Base-by-base conservation (phyloP, 2,888 invertebrate species). In the Amphipyra tragopoginis region DNA sequence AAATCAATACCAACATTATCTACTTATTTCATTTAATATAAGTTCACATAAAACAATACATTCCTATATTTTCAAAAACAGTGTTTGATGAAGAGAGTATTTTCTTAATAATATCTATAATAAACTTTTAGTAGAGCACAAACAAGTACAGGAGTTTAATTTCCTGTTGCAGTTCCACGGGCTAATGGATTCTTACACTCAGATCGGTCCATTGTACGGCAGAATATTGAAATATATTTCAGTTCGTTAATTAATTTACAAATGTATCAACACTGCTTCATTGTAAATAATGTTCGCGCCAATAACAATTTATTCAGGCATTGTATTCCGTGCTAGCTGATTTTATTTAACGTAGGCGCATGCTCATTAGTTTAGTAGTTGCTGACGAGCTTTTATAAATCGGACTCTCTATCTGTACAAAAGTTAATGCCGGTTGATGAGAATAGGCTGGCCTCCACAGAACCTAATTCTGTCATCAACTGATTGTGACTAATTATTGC, bases 131-230 rank as follows among this genome's bases (percentile, higher is more conserved):
- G 21, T 54, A 48, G 14, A 44, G 40, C 39, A 50, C 45, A 68
- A 55, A 52, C 50, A 58, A 54, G 43, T 44, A 33, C 45, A 57
- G 38, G 21, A 64, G 44, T 55, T 72, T 74, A 61, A 74, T 72
- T 69, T 69, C 70, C 75, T 75, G 71, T 52, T 54, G 15, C 26
- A 49, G 29, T 59, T 13, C 43, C 53, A 13, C 33, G 21, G 7
- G 49, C 36, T 59, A 67, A 75, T 67, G 58, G 38, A 72, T 64
- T 59, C 58, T 51, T 52, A 57, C 39, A 50, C 50, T 59, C 42
- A 50, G 42, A 57, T 48, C 34, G 43, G 13, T 51, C 42, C 56
- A 72, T 51, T 54, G 42, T 36, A 51, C 14, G 36, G 21, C 10
- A 52, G 43, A 44, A 36, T 26, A 45, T 60, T 56, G 47, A 57